Evolutionary conservation across 2,113 vertebrate genomes (phyloP).

Genomic region (Rostratula benghalensis): DNA sequence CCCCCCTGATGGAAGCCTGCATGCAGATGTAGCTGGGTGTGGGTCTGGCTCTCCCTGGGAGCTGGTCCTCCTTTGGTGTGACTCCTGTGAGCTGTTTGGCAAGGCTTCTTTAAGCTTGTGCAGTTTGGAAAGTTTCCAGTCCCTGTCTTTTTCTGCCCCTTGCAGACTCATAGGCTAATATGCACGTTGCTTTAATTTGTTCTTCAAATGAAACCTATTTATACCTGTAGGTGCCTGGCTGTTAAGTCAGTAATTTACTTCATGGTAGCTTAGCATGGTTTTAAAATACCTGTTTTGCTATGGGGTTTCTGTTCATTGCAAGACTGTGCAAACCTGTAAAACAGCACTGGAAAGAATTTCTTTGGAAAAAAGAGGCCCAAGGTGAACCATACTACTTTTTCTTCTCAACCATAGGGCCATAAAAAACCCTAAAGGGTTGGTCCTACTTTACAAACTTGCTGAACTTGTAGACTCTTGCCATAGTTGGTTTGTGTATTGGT

Average conservation of each 20-base stretch:
- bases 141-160: neutral
- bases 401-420: neutral
- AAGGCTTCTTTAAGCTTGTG: neutral
- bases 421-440: neutral
- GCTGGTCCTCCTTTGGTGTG: neutral
- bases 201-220: slow-evolving; percentile 45
- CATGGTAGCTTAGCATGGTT: slow-evolving; percentile 31
- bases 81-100: neutral
- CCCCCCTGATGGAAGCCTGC: neutral
- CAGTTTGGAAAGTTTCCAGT: slow-evolving; percentile 41
- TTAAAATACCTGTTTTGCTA: slow-evolving; percentile 25
- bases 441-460: slow-evolving; percentile 11
- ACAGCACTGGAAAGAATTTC: slow-evolving; percentile 62
- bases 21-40: neutral
- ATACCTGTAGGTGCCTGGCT: slow-evolving; percentile 25
- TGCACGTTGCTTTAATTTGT: slow-evolving; percentile 46
- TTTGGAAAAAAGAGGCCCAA: slow-evolving; percentile 5
- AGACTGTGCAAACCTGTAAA: slow-evolving; percentile 41
- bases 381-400: neutral
- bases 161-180: slow-evolving; percentile 9
- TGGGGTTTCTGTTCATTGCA: neutral
- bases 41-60: neutral
- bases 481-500: neutral
- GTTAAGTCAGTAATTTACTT: slow-evolving; percentile 51
- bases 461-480: neutral